Conservation (phyloP, 1,140 invertebrate species). For the Chionoecetes opilio region DNA sequence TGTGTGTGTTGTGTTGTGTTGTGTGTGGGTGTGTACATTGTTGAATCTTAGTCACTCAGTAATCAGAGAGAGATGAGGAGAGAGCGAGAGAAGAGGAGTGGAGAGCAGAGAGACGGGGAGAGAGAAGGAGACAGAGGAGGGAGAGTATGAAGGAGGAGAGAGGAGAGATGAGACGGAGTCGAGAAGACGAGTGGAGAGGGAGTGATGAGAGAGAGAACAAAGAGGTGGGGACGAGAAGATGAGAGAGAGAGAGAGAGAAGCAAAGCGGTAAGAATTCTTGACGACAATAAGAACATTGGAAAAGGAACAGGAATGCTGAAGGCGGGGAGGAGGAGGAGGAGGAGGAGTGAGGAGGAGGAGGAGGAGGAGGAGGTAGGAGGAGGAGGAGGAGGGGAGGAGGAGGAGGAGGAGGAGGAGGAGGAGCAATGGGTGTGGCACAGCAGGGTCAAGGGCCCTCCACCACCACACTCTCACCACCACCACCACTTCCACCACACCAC, state of each 20-base stretch:
- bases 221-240: conserved; percentile 18
- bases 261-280: not conserved
- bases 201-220: too few species aligned
- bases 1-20: not conserved
- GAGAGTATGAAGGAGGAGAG: not conserved
- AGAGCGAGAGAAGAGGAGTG: conserved; percentile 22
- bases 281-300: conserved; percentile 19
- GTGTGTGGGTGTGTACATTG: not conserved
- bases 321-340: conserved; percentile 37
- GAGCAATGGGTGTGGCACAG: conserved; percentile 23
- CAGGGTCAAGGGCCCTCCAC: not conserved
- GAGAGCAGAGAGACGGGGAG: conserved; percentile 15
- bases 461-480: not conserved
- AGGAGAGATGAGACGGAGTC: too few species aligned
- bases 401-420: not conserved
- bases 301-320: conserved; percentile 19
- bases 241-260: conserved; percentile 1
- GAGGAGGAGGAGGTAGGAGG: conserved; percentile 6
- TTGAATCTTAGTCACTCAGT: not conserved
- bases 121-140: conserved; percentile 35
- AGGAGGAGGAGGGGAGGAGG: not conserved
- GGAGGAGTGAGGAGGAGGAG: not conserved
- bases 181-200: not conserved
- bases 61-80: not conserved
- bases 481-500: not conserved